Conservation (phyloP, 2,888 invertebrate genomes). For the Dicycla oo region DNA sequence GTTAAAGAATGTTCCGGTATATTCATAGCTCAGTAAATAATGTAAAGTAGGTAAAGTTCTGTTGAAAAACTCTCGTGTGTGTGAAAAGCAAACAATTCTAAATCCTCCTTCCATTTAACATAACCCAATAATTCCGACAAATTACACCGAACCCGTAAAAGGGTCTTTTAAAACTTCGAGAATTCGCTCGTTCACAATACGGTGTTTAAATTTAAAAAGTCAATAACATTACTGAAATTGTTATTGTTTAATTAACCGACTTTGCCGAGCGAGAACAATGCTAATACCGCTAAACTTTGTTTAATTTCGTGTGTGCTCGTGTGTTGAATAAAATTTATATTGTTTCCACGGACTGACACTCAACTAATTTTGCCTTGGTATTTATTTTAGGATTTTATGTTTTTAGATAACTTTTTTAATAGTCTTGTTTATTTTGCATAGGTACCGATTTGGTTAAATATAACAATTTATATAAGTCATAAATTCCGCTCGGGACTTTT, state of each 20-base stretch:
- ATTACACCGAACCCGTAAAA: constrained; percentile 48
- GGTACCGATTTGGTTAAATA: constrained; percentile 19
- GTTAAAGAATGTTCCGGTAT: background rate
- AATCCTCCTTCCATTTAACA: constrained; percentile 27
- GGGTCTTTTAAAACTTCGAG: constrained; percentile 36
- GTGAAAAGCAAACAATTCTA: constrained; percentile 30
- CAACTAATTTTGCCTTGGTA: constrained; percentile 59
- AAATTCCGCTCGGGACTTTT: constrained; percentile 10
- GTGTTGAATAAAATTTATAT: constrained; percentile 63
- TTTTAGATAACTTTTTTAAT: constrained; percentile 38
- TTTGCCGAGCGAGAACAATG: constrained; percentile 56
- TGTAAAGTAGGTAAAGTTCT: background rate
- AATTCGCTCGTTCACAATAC: constrained; percentile 52
- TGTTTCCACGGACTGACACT: constrained; percentile 57
- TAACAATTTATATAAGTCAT: constrained; percentile 18
- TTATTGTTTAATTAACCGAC: constrained; percentile 69
- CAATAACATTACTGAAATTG: constrained; percentile 65
- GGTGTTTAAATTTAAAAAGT: constrained; percentile 64
- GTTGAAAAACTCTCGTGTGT: background rate
- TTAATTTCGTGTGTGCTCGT: constrained; percentile 58
- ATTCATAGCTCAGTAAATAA: constrained; percentile 7
- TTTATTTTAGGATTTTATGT: constrained; percentile 40
- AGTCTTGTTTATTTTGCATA: constrained; percentile 15
- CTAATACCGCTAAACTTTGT: constrained; percentile 63
- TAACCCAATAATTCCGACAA: constrained; percentile 47